Evolutionary conservation across 2,797 vertebrate species (phyloP).

Genomic region (Enteromius afrohamiltoni): DNA sequence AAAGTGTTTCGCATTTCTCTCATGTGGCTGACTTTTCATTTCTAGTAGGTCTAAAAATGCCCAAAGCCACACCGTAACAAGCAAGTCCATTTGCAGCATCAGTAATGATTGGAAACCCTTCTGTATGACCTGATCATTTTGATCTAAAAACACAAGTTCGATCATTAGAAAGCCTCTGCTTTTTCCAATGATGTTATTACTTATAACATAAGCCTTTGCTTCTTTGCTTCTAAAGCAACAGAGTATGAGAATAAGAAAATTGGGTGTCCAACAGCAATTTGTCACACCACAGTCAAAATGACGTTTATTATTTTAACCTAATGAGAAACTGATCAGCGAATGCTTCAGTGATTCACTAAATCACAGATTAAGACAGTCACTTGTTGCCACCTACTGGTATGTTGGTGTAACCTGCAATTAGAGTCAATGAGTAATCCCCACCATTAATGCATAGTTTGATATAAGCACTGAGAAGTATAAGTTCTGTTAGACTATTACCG

Average conservation of each 20-base stretch:
- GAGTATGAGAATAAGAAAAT: no score
- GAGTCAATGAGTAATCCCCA: background rate
- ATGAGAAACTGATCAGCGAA: background rate
- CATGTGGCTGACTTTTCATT: slow-evolving; percentile 22
- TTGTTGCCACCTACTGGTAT: background rate
- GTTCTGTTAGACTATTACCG: background rate
- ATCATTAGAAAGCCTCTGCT: background rate
- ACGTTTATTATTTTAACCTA: background rate
- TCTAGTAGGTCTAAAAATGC: slow-evolving; percentile 16
- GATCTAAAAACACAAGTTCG: background rate
- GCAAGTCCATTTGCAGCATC: slow-evolving; percentile 24
- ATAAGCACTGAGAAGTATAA: background rate
- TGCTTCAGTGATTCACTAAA: background rate
- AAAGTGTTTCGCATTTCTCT: slow-evolving; percentile 20
- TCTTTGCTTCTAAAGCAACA: no score
- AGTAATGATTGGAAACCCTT: slow-evolving; percentile 2
- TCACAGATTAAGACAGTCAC: background rate
- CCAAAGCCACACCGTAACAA: slow-evolving; percentile 34
- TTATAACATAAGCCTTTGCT: background rate
- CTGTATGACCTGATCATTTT: background rate
- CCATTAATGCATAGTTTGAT: background rate
- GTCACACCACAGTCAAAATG: background rate
- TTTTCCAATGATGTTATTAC: background rate
- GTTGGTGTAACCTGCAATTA: background rate
- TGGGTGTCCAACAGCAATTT: background rate